Conservation (phyloP, 1,140 invertebrate species). For the Drosophila lacteicornis region DNA sequence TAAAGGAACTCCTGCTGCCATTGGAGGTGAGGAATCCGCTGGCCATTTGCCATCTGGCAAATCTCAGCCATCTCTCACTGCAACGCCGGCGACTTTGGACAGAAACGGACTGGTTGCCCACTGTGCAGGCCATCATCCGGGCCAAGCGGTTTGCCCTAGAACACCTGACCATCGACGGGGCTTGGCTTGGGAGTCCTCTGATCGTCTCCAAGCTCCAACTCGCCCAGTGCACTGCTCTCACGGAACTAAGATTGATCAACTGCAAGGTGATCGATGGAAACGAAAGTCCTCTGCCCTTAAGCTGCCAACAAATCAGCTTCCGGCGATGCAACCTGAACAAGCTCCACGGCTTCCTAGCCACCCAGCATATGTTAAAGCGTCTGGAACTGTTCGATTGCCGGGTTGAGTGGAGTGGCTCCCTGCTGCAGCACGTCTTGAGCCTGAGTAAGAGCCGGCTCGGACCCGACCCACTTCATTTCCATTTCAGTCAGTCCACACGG, state of each 20-base stretch:
- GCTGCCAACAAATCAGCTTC: constrained; percentile 36
- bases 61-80: constrained; percentile 44
- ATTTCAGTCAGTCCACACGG: constrained; percentile 26
- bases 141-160: constrained; percentile 39
- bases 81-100: constrained; percentile 34
- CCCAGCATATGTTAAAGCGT: constrained; percentile 7
- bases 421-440: constrained; percentile 2
- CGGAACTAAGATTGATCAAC: constrained; percentile 47
- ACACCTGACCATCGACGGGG: constrained; percentile 43
- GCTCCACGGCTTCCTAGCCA: neutral
- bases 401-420: neutral
- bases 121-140: constrained; percentile 27
- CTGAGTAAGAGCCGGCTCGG: constrained; percentile 4
- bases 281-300: constrained; percentile 18
- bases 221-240: constrained; percentile 41
- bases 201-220: constrained; percentile 34
- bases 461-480: neutral
- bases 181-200: constrained; percentile 30
- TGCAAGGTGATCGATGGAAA: constrained; percentile 26
- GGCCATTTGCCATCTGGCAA: constrained; percentile 9
- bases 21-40: constrained; percentile 19
- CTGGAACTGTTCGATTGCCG: constrained; percentile 44
- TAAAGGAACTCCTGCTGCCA: constrained; percentile 40
- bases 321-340: constrained; percentile 22
- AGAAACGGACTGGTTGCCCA: constrained; percentile 39